Evolutionary conservation across 2,797 vertebrate genomes (phyloP).

Genomic region (Aeoliscus strigatus): DNA sequence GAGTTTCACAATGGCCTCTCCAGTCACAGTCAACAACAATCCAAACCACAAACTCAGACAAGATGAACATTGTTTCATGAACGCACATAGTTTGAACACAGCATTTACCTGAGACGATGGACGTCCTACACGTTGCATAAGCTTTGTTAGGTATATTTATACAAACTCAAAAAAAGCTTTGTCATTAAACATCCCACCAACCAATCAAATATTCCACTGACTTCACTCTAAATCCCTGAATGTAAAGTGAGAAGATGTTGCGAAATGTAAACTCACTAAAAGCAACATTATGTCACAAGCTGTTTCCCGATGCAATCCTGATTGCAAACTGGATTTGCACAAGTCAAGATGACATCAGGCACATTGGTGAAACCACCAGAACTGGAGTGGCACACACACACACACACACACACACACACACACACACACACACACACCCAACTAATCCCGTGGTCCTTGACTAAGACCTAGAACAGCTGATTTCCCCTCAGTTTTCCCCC

Average conservation of each 20-base stretch:
- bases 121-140: too few species aligned
- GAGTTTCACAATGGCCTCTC: too few species aligned
- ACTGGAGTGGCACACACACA: slow-evolving; percentile 10
- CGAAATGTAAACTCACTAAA: slow-evolving; percentile 38
- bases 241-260: slow-evolving; percentile 23
- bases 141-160: slow-evolving; percentile 9
- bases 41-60: too few species aligned
- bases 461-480: slow-evolving; percentile 63
- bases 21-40: too few species aligned
- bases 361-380: slow-evolving; percentile 17
- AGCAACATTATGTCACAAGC: slow-evolving; percentile 52
- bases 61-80: too few species aligned
- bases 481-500: slow-evolving; percentile 53
- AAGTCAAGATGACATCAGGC: slow-evolving; percentile 44
- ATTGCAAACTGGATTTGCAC: slow-evolving; percentile 44
- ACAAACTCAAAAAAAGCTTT: neutral
- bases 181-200: too few species aligned
- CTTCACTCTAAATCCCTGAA: slow-evolving; percentile 21
- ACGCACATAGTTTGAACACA: too few species aligned
- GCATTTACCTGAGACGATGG: too few species aligned
- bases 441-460: slow-evolving; percentile 47
- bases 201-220: slow-evolving; percentile 13
- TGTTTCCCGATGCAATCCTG: slow-evolving; percentile 36
- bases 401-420: slow-evolving; percentile 14
- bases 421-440: too few species aligned